These are phyloP conservation scores for Podiceps cristatus DNA, from an alignment of 2,113 vertebrate species.

Conservation along the genomic window DNA sequence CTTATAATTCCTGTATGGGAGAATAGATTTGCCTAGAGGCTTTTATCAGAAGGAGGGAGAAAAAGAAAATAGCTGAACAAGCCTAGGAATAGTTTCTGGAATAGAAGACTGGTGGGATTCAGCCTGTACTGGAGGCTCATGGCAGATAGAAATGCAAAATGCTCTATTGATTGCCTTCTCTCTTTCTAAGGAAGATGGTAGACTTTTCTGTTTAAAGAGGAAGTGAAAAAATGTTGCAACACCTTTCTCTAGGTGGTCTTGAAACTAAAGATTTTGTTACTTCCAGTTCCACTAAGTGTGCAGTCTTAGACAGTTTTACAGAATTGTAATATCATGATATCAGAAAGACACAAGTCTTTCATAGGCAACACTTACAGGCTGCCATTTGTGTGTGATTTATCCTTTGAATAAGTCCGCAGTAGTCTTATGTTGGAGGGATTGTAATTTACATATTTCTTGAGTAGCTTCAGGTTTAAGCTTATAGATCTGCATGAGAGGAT, in stretches of 20 bases:
- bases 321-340: background rate
- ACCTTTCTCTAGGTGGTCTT: background rate
- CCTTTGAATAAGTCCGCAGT: background rate
- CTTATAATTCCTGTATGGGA: background rate
- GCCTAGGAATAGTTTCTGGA: background rate
- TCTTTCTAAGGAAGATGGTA: background rate
- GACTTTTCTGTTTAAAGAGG: background rate
- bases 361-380: background rate
- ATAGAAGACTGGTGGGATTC: background rate
- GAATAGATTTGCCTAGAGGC: background rate
- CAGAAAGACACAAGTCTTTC: background rate
- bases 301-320: background rate
- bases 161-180: too few relatives aligned
- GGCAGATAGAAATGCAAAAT: background rate
- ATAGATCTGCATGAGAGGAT: background rate
- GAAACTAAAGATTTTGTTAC: background rate
- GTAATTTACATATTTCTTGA: fast-evolving
- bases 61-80: background rate
- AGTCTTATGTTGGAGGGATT: background rate
- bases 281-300: background rate
- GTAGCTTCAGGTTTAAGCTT: background rate
- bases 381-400: background rate
- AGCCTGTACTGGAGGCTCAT: background rate
- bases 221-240: background rate
- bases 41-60: background rate